Evolutionary conservation across 1,140 invertebrate genomes (phyloP).

Genomic region (Drosophila kohkoa): DNA sequence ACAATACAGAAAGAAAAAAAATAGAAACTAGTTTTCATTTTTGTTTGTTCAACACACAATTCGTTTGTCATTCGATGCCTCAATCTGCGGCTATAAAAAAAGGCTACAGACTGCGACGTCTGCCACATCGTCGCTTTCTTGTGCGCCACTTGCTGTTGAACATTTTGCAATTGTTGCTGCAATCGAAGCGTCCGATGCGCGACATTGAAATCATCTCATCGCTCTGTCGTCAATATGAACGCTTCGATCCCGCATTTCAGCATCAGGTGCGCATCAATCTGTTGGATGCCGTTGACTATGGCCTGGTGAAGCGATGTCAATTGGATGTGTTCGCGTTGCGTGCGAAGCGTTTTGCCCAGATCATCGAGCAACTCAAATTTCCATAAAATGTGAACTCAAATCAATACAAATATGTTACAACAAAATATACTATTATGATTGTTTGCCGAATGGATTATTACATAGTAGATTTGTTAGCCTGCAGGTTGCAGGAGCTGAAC

Average conservation of each 20-base stretch:
- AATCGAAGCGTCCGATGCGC: slow-evolving; percentile 39
- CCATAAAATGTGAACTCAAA: no score
- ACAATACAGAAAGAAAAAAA: not conserved
- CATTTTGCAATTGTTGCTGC: slow-evolving; percentile 45
- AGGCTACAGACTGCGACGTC: slow-evolving; percentile 35
- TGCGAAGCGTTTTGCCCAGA: slow-evolving; percentile 18
- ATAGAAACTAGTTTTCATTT: slow-evolving; percentile 20
- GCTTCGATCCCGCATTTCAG: slow-evolving; percentile 55
- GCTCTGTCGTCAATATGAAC: slow-evolving; percentile 14
- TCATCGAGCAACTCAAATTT: slow-evolving; percentile 13
- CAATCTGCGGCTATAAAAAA: not conserved
- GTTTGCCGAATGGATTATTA: no score
- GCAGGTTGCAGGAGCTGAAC: no score
- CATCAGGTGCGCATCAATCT: slow-evolving; percentile 51
- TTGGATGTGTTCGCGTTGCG: slow-evolving; percentile 29
- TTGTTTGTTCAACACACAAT: slow-evolving; percentile 8
- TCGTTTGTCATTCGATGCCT: not conserved
- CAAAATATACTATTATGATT: not conserved
- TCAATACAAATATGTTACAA: no score
- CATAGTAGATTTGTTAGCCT: no score
- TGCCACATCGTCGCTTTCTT: slow-evolving; percentile 31
- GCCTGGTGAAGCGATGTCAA: slow-evolving; percentile 46
- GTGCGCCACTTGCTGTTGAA: slow-evolving; percentile 36
- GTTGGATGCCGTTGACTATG: slow-evolving; percentile 50
- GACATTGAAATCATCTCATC: slow-evolving; percentile 36